phyloP scores from a whole-genome alignment of 2,888 invertebrate species.

The Arctia plantaginis region DNA sequence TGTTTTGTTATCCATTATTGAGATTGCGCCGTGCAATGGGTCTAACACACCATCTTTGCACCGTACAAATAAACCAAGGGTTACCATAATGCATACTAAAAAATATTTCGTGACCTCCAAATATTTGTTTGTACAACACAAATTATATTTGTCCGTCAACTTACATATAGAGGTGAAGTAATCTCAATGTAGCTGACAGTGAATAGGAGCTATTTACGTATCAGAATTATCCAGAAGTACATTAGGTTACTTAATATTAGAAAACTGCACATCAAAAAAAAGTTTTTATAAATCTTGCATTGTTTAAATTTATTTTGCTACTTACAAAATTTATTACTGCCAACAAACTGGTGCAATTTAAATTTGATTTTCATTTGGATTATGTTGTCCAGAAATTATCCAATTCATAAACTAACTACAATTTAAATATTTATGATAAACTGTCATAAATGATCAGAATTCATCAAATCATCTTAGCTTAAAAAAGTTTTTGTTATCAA shows the following conservation, averaged over 20 bases:
- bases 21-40: conserved; percentile 32
- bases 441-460: neutral
- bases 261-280: neutral
- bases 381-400: neutral
- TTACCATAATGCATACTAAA: neutral
- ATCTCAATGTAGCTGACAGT: neutral
- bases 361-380: neutral
- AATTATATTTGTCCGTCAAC: neutral
- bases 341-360: neutral
- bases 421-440: neutral
- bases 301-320: neutral
- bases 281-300: neutral
- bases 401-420: neutral
- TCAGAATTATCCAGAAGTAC: conserved; percentile 10
- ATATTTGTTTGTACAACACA: conserved; percentile 4
- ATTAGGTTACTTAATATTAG: neutral
- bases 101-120: neutral
- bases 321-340: neutral
- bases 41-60: conserved; percentile 23
- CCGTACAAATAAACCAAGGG: conserved; percentile 16
- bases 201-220: neutral
- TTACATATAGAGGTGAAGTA: neutral
- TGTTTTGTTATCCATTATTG: conserved; percentile 32
- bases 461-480: too few relatives aligned
- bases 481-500: neutral